A percentile compares a stretch with the other conserved stretches of the same genome.
These are phyloP conservation scores for Halcyon badia DNA, from an alignment of 2,797 vertebrate genomes.

Conservation along the genomic window DNA sequence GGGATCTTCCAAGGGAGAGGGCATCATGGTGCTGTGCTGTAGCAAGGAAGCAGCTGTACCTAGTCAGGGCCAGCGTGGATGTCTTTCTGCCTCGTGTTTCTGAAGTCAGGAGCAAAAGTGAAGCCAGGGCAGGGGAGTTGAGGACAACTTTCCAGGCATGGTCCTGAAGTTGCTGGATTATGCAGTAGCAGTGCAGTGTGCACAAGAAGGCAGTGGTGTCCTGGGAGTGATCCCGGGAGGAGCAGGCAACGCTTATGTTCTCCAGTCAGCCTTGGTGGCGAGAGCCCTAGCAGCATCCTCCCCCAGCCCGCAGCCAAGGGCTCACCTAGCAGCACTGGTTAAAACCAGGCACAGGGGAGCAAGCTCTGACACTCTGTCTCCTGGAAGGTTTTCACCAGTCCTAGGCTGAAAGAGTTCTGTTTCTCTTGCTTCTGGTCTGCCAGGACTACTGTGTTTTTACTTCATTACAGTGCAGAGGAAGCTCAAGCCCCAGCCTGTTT, in stretches of 20 bases:
- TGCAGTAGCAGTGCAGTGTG: not conserved
- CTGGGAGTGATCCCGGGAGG: not conserved
- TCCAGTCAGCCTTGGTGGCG: not conserved
- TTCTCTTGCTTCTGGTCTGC: not conserved
- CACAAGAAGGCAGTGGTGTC: not conserved
- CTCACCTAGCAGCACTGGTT: not conserved
- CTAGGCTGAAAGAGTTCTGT: not conserved
- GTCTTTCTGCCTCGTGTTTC: not conserved
- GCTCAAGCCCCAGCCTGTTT: not conserved
- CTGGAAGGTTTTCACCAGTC: not conserved
- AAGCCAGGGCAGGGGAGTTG: not conserved
- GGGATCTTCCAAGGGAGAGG: not conserved
- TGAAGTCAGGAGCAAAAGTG: not conserved
- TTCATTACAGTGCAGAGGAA: not conserved
- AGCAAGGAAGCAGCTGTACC: not conserved
- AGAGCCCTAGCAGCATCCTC: not conserved
- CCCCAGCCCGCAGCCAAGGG: accelerated
- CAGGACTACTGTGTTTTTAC: not conserved
- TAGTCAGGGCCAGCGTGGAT: not conserved
- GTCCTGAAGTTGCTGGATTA: not conserved
- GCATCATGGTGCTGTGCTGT: not conserved
- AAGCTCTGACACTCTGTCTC: not conserved
- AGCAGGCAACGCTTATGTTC: not conserved
- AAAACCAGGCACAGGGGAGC: not conserved
- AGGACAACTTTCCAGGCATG: not conserved